phyloP scores from a whole-genome alignment of 2,113 vertebrate genomes.

The Etheostoma spectabile region DNA sequence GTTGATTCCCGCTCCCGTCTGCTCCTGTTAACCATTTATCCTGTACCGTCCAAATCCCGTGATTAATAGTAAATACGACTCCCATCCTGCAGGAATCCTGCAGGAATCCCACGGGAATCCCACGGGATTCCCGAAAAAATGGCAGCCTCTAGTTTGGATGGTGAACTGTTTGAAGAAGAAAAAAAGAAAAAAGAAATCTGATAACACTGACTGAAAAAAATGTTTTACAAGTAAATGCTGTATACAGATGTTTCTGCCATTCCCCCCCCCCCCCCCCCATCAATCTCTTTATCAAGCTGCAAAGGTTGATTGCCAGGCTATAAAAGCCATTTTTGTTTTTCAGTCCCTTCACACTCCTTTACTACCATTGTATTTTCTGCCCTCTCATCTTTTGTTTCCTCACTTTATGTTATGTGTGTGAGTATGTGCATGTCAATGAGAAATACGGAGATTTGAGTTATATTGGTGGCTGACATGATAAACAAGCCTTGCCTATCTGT shows the following conservation, averaged over 20 bases:
- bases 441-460: conserved; percentile 64
- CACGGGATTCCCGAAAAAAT: too few relatives aligned
- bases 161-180: conserved; percentile 14
- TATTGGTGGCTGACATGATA: conserved; percentile 73
- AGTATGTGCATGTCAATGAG: conserved; percentile 28
- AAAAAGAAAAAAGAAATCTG: neutral
- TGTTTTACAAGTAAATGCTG: conserved; percentile 41
- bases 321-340: conserved; percentile 41
- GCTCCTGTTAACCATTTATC: too few relatives aligned
- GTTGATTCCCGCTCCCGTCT: too few relatives aligned
- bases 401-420: conserved; percentile 35
- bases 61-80: too few relatives aligned
- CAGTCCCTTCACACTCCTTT: conserved; percentile 16
- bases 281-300: conserved; percentile 34
- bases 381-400: conserved; percentile 42
- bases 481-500: conserved; percentile 76
- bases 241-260: conserved; percentile 35
- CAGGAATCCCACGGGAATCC: too few relatives aligned
- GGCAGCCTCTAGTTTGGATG: neutral
- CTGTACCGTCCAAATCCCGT: too few relatives aligned
- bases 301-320: conserved; percentile 37
- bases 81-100: too few relatives aligned
- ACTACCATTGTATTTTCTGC: conserved; percentile 36
- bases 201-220: conserved; percentile 23
- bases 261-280: neutral